These are phyloP conservation scores for Drosophila nr. perissopoda DNA, from an alignment of 2,888 invertebrate species.

Conservation along the genomic window DNA sequence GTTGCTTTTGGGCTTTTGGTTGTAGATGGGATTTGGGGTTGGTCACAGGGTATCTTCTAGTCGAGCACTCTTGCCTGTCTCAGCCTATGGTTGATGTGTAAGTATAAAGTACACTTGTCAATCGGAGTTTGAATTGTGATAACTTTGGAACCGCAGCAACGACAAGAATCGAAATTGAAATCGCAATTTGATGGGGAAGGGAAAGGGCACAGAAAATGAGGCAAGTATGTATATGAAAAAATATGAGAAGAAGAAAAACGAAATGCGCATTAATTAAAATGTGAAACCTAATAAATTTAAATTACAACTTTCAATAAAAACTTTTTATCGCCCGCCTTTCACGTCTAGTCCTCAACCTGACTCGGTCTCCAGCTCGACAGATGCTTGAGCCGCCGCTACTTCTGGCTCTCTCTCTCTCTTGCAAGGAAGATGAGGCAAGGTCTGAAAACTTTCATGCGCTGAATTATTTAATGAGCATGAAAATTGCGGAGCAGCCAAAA, in stretches of 20 bases:
- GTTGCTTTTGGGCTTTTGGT: background rate
- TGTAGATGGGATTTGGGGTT: background rate
- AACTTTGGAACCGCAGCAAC: slow-evolving; percentile 7
- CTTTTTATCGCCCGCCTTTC: slow-evolving; percentile 65
- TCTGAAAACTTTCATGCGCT: slow-evolving; percentile 62
- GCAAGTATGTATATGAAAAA: background rate
- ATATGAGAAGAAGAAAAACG: slow-evolving; percentile 7
- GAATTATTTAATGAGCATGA: slow-evolving; percentile 79
- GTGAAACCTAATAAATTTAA: slow-evolving; percentile 80
- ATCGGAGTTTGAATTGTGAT: background rate
- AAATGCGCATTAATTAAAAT: slow-evolving; percentile 79
- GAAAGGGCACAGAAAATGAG: background rate
- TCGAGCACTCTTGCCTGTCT: background rate
- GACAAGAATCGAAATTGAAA: background rate
- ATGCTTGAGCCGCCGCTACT: slow-evolving; percentile 13
- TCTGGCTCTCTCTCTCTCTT: background rate
- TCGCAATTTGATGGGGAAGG: background rate
- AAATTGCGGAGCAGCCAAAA: slow-evolving; percentile 64
- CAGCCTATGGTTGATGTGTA: background rate
- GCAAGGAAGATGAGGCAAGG: background rate
- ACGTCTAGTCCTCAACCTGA: slow-evolving; percentile 11
- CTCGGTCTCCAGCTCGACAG: slow-evolving; percentile 4
- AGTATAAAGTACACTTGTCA: background rate
- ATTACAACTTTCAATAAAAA: slow-evolving; percentile 79
- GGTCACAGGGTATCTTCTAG: background rate